These are phyloP conservation scores for Patella pellucida DNA, from an alignment of 2,888 invertebrate species.

Conservation along the genomic window DNA sequence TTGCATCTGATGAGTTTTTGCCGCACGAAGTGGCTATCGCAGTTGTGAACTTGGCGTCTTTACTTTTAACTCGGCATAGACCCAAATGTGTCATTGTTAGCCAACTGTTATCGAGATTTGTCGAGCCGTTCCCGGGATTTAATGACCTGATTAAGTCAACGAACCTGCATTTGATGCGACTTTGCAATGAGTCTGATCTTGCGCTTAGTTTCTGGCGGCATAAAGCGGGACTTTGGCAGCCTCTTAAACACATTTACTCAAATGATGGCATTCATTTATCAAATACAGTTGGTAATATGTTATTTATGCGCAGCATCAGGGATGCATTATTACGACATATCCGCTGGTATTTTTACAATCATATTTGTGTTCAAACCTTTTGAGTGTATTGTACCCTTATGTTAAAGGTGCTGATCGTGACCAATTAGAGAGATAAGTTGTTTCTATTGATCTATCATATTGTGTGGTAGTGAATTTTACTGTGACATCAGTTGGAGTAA, in stretches of 20 bases:
- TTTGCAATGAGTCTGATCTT: neutral
- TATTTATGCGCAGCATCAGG: too few relatives aligned
- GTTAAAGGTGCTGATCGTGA: too few relatives aligned
- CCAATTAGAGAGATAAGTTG: too few relatives aligned
- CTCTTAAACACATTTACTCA: neutral
- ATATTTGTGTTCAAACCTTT: too few relatives aligned
- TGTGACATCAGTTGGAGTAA: too few relatives aligned
- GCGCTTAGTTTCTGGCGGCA: neutral
- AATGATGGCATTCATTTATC: neutral
- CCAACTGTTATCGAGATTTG: neutral
- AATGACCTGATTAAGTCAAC: neutral
- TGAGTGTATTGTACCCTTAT: too few relatives aligned
- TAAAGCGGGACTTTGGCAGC: neutral
- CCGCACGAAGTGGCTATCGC: neutral
- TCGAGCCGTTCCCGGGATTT: neutral
- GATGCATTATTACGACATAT: neutral
- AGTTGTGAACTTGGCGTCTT: neutral
- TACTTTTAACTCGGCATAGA: neutral
- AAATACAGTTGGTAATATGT: neutral
- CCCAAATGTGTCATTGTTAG: neutral
- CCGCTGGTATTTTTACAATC: neutral
- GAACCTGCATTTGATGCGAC: neutral
- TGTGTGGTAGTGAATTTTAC: too few relatives aligned
- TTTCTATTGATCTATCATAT: too few relatives aligned
- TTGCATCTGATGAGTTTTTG: neutral